A percentile compares a stretch with the other conserved stretches of the same genome.
Evolutionary conservation across 2,888 invertebrate genomes (phyloP).

Genomic region (Phyllotreta striolata): DNA sequence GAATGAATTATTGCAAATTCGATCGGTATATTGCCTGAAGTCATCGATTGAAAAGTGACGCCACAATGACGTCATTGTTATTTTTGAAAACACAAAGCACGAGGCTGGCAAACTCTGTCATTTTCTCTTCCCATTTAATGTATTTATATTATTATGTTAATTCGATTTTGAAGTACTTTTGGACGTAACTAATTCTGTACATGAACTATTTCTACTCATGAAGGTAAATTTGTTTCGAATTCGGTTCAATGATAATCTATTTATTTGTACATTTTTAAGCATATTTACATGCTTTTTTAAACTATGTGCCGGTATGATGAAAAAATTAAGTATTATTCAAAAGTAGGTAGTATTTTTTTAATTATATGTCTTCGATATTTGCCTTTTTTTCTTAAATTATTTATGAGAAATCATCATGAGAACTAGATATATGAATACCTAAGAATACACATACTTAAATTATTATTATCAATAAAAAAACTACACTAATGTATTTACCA

Average conservation of each 20-base stretch:
- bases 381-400: too few species aligned
- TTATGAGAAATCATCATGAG: too few species aligned
- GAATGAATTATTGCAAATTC: constrained; percentile 1
- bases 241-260: constrained; percentile 13
- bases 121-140: constrained; percentile 1
- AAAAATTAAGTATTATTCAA: neutral
- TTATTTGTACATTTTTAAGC: constrained; percentile 35
- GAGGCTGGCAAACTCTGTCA: constrained; percentile 61
- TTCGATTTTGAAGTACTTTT: neutral
- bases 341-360: too few species aligned
- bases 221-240: neutral
- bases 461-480: too few species aligned
- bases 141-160: too few species aligned
- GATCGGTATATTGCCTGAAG: constrained; percentile 36
- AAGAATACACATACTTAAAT: too few species aligned
- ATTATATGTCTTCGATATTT: too few species aligned
- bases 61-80: constrained; percentile 52
- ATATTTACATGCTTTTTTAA: constrained; percentile 46
- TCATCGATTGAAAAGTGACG: constrained; percentile 37
- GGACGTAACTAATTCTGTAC: constrained; percentile 18
- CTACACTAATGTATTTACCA: neutral
- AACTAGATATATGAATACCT: too few species aligned
- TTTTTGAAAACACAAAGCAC: constrained; percentile 53
- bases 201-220: constrained; percentile 7
- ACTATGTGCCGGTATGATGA: constrained; percentile 4